Base-by-base conservation (phyloP, 2,113 vertebrate species). In the Diglossa brunneiventris region DNA sequence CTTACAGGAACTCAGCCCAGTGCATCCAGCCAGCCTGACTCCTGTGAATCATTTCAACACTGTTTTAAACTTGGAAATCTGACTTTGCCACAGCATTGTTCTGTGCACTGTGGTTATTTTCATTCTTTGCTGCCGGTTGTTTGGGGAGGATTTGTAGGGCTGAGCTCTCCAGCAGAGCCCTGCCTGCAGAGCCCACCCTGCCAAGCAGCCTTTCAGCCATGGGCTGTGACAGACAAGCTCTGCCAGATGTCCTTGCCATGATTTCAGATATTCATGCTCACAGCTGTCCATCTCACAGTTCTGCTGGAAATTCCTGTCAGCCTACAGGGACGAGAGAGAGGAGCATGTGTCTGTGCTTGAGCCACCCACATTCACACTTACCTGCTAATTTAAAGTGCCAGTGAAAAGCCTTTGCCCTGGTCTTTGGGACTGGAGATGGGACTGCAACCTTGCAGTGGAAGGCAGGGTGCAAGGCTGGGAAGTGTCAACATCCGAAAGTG, bases 221-320 rank as follows among this genome's bases (percentile, higher is more conserved):
- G 93, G 81, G 55, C 95, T 94, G 82, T 42, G 90, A 75, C 92
- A 87, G 81, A 91, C 73, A 31, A 84, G 72, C 88, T 92, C 70
- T 95, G 94, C 96, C 96, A 93, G 94, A 74, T 86, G 92, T 27
- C 27, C 1, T 59, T 94, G 95, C 96, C 86, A 47, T 47, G 68
- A 86, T 92, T 95, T 88, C 27, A 3, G 90, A 86, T 88, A 77
- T 83, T 90, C 72, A 41, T 83, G 90, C 70, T 93, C 90, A 53
- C 95, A 94, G 90, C 96, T 95, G 92, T 94, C 92, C 86, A n/a
- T 67, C 86, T 75, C 14, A 39, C 72, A 55, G 2, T 69, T 59
- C 89, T 90, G 90, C 64, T 92, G 86, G 92, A 95, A 93, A 94
- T 89, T 67, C 47, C 79, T 92, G 90, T 52, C 95, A 93, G 27